Percentiles rank a stretch among this genome's conserved stretches.
These are phyloP conservation scores for Crocodylus rhombifer DNA, from an alignment of 2,797 vertebrate species.

Conservation along the genomic window DNA sequence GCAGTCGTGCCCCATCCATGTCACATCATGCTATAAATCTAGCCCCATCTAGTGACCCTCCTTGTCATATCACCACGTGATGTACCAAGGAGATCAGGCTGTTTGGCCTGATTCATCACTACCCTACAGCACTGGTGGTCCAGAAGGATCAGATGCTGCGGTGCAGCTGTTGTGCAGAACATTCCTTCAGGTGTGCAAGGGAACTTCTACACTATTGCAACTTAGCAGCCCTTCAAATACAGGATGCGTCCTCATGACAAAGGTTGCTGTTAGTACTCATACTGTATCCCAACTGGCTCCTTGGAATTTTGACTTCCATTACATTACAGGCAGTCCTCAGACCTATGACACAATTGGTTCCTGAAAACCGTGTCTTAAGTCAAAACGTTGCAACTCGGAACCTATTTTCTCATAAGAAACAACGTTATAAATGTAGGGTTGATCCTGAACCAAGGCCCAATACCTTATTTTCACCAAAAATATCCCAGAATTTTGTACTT, in stretches of 20 bases:
- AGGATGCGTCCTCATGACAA: background rate
- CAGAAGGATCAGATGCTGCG: background rate
- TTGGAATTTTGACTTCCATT: background rate
- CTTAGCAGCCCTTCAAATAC: background rate
- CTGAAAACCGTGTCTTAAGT: too few relatives aligned
- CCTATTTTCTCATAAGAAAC: too few relatives aligned
- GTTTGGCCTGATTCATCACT: rapidly evolving
- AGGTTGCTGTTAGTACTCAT: background rate
- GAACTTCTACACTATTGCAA: background rate
- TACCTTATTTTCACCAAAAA: too few relatives aligned
- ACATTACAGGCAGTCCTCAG: too few relatives aligned
- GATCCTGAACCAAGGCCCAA: too few relatives aligned
- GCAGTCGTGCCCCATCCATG: background rate
- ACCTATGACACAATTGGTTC: too few relatives aligned
- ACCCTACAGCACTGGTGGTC: too few relatives aligned
- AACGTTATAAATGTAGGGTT: too few relatives aligned
- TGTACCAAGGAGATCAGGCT: rapidly evolving
- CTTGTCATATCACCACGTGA: background rate
- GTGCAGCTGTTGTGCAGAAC: too few relatives aligned
- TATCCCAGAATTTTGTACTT: too few relatives aligned
- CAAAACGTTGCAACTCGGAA: too few relatives aligned
- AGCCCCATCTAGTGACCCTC: background rate
- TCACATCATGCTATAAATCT: rapidly evolving
- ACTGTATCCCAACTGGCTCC: background rate
- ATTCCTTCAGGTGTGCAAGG: background rate